Evolutionary conservation across 2,113 vertebrate genomes (phyloP).

Genomic region (Xiphophorus couchianus): DNA sequence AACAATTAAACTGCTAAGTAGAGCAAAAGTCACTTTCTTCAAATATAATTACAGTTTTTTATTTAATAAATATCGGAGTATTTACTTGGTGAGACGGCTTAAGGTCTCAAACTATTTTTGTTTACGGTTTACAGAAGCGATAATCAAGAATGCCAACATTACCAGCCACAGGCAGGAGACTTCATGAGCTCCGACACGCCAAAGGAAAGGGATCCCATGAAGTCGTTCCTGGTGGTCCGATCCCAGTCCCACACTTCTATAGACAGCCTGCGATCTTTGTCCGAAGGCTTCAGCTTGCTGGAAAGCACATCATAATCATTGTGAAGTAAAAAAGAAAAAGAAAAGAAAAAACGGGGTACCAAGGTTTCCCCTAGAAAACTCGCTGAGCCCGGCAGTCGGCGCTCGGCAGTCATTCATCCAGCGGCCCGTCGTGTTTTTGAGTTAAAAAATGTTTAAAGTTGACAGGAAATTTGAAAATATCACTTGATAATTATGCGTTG

Average conservation of each 20-base stretch:
- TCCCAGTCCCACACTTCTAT: conserved; percentile 99
- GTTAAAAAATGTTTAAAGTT: too few species aligned
- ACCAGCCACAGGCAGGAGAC: conserved; percentile 91
- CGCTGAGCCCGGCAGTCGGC: too few species aligned
- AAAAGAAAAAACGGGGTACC: not conserved
- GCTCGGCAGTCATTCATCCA: too few species aligned
- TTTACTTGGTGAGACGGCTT: too few species aligned
- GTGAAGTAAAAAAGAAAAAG: not conserved
- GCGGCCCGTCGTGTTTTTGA: too few species aligned
- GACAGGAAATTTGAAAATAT: too few species aligned
- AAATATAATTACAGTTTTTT: too few species aligned
- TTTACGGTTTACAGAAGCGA: not conserved
- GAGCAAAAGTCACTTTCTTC: too few species aligned
- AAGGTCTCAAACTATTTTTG: not conserved
- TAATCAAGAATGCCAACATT: conserved; percentile 32
- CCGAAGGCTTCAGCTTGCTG: conserved; percentile 92
- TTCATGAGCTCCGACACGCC: conserved; percentile 97
- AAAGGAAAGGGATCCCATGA: conserved; percentile 97
- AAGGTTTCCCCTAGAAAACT: too few species aligned
- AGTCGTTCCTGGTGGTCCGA: conserved; percentile 96
- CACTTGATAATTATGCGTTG: too few species aligned
- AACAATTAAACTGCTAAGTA: too few species aligned
- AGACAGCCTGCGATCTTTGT: conserved; percentile 93
- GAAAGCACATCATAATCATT: conserved; percentile 16
- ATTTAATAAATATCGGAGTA: too few species aligned